Evolutionary conservation across 1,140 invertebrate genomes (phyloP).

Genomic region (Schlechtendalia chinensis): DNA sequence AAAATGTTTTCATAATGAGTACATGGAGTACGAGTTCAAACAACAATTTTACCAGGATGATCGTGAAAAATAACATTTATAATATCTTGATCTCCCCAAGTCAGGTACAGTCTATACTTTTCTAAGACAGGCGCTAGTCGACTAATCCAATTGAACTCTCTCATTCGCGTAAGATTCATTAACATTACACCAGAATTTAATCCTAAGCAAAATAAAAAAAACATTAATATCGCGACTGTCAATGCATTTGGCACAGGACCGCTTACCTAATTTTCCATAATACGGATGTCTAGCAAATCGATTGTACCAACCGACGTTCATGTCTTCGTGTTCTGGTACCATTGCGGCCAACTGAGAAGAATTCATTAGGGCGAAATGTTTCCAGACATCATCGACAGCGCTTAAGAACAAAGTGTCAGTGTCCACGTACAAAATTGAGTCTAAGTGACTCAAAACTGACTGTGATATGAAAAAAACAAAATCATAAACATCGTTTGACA

Average conservation of each 20-base stretch:
- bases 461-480: conserved; percentile 57
- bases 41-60: conserved; percentile 66
- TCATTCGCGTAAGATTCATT: conserved; percentile 92
- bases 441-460: conserved; percentile 74
- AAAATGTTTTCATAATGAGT: too few relatives aligned
- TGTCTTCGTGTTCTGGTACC: conserved; percentile 86
- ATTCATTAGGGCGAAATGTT: conserved; percentile 81
- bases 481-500: background rate
- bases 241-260: background rate
- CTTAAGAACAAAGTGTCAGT: conserved; percentile 87
- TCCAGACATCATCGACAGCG: conserved; percentile 79
- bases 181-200: conserved; percentile 96
- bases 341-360: conserved; percentile 81
- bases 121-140: conserved; percentile 81
- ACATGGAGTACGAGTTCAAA: too few relatives aligned
- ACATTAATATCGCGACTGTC: background rate
- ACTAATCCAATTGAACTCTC: conserved; percentile 78
- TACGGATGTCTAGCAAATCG: conserved; percentile 92
- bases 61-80: conserved; percentile 94
- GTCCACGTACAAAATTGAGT: conserved; percentile 89
- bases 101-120: conserved; percentile 82
- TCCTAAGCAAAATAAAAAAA: conserved; percentile 59
- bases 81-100: conserved; percentile 97
- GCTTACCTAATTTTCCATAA: conserved; percentile 76
- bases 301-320: conserved; percentile 92